Percentiles rank a stretch among this genome's conserved stretches.
Evolutionary conservation across 2,888 invertebrate species (phyloP).

Genomic region (Drosophila peninsularis): DNA sequence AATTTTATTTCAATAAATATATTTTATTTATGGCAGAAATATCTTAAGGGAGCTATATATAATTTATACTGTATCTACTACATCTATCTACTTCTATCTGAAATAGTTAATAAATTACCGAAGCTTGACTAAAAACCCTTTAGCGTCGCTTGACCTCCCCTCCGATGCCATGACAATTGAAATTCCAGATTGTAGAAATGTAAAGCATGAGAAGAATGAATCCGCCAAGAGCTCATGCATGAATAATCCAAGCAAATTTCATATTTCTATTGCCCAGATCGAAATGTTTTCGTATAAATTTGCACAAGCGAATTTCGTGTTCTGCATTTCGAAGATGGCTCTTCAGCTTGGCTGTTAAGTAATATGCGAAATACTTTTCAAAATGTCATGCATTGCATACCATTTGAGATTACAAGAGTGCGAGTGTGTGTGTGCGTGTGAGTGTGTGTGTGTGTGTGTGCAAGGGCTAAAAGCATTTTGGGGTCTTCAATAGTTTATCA

Average conservation of each 20-base stretch:
- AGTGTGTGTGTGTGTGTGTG: not conserved
- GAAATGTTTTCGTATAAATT: not conserved
- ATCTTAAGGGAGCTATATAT: too few species aligned
- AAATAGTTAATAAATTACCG: too few species aligned
- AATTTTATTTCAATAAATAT: too few species aligned
- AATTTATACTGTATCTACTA: too few species aligned
- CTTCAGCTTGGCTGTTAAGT: not conserved
- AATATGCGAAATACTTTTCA: constrained; percentile 1
- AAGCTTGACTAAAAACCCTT: too few species aligned
- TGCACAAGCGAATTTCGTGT: not conserved
- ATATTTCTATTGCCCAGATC: not conserved
- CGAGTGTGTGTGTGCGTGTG: not conserved
- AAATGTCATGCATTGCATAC: constrained; percentile 3
- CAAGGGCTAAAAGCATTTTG: constrained; percentile 2
- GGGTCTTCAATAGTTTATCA: constrained; percentile 25
- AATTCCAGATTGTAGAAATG: too few species aligned
- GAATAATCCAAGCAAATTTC: not conserved
- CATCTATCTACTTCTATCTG: too few species aligned
- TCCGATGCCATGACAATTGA: too few species aligned
- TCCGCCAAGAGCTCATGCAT: too few species aligned
- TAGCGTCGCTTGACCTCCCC: too few species aligned
- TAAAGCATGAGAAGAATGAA: too few species aligned
- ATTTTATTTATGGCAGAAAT: too few species aligned
- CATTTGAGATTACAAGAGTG: not conserved
- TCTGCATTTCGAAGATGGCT: not conserved